Evolutionary conservation across 2,797 vertebrate genomes (phyloP), one percentile per base, ranked within the genome.

Genomic region (Gobionotothen gibberifrons): DNA sequence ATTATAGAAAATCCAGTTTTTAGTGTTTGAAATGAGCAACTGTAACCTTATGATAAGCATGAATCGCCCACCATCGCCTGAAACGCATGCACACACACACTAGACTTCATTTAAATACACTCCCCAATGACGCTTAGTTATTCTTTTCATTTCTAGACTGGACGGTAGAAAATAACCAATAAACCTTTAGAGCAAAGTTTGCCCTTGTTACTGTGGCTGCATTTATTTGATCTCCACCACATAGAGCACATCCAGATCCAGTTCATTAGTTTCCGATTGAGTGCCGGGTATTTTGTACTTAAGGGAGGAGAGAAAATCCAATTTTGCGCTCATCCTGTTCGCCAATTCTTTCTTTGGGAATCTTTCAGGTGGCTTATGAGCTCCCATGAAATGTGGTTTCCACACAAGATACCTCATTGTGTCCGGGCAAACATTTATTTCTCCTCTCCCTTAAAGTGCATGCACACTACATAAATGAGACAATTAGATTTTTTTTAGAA

Each of bases 341-440:
- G 16, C 59, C 57, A 61, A 47, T 78, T 91, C 79, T 76, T 92
- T 92, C 79, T 88, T 75, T 86, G 69, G 84, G 76, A 85, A 89
- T 90, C 84, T 90, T 83, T 91, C 81, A 93, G 89, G 90, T 94
- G 89, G 93, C 85, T 79, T 80, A 96, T 96, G 94, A 96, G 92
- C 82, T 94, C 88, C 89, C 91, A 89, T 93, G 93, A 91, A 95
- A 95, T 94, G 74, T 90, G 64, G 29, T 90, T 89, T 93, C 91
- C 83, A 72, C 85, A 87, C 83, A 84, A 86, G 91, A 93, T 88
- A 90, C 79, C 87, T 92, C 86, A 88, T 71, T 82, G 69, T 83
- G 80, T 77, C 46, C 15, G 6, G 9, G 53, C 68, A 76, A 76
- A 69, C 80, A 78, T 72, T 81, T 89, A 88, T 84, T 77, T 65